Conservation (phyloP, 2,888 invertebrate species). For the Metallyticus violacea region DNA sequence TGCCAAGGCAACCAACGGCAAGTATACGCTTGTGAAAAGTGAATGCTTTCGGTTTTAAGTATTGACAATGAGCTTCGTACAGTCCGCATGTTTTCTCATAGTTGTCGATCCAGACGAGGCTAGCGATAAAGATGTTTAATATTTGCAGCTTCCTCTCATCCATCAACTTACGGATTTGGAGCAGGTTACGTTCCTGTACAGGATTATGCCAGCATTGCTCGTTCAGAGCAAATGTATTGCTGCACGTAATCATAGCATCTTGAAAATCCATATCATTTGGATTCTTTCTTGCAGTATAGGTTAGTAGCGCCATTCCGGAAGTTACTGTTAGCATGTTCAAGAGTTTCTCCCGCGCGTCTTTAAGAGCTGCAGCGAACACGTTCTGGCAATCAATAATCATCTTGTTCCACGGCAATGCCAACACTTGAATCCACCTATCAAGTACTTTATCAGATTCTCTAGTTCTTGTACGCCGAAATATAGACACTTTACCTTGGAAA, state of each 20-base stretch:
- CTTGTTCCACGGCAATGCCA: neutral
- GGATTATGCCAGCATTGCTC: neutral
- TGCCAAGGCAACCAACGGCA: neutral
- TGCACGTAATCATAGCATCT: neutral
- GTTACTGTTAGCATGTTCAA: neutral
- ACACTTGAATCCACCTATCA: neutral
- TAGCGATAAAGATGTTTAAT: neutral
- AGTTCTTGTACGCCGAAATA: neutral
- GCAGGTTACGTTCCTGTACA: neutral
- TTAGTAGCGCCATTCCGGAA: neutral
- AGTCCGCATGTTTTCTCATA: neutral
- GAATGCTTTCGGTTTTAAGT: neutral
- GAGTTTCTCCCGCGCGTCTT: neutral
- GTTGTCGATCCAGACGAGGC: neutral
- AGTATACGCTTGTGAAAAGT: neutral
- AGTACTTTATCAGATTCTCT: neutral
- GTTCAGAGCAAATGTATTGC: neutral
- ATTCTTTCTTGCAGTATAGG: neutral
- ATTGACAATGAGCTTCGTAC: neutral
- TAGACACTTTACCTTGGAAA: neutral
- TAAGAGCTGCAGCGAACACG: neutral
- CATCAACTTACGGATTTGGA: neutral
- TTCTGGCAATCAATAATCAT: neutral
- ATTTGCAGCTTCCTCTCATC: neutral
- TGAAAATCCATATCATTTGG: neutral